Conservation (phyloP, 2,113 vertebrate genomes). For the Chamaetylas fuelleborni region DNA sequence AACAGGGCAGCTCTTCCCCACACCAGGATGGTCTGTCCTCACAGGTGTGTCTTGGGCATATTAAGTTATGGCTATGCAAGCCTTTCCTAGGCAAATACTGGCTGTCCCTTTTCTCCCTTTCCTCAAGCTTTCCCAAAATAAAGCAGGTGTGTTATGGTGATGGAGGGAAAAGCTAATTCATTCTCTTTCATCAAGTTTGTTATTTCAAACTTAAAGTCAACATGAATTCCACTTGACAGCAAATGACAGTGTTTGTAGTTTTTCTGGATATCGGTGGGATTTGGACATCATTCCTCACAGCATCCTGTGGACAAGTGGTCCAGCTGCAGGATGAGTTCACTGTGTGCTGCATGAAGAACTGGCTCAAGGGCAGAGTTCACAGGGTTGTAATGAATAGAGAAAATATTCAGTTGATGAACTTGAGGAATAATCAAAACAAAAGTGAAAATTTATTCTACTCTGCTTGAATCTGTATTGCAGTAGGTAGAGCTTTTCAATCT, state of each 20-base stretch:
- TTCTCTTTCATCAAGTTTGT: background rate
- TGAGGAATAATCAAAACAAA: background rate
- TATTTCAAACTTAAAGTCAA: background rate
- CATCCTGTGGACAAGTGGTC: background rate
- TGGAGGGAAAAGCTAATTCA: background rate
- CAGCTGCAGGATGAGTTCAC: background rate
- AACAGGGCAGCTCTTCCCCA: background rate
- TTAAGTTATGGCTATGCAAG: background rate
- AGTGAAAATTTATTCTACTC: background rate
- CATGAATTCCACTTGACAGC: background rate
- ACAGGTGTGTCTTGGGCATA: background rate
- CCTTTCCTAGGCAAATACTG: rapidly evolving
- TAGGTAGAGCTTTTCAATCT: background rate
- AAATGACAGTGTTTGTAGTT: background rate
- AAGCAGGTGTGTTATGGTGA: background rate
- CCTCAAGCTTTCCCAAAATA: background rate
- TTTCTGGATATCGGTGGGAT: background rate
- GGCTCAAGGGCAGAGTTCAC: background rate
- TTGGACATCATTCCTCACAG: background rate
- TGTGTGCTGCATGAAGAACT: background rate
- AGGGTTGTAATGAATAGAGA: background rate
- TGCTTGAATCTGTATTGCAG: background rate
- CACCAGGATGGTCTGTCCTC: background rate
- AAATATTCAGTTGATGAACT: background rate
- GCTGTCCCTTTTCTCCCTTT: background rate